Base-by-base conservation (phyloP, 2,113 vertebrate species). In the Stegastes partitus region DNA sequence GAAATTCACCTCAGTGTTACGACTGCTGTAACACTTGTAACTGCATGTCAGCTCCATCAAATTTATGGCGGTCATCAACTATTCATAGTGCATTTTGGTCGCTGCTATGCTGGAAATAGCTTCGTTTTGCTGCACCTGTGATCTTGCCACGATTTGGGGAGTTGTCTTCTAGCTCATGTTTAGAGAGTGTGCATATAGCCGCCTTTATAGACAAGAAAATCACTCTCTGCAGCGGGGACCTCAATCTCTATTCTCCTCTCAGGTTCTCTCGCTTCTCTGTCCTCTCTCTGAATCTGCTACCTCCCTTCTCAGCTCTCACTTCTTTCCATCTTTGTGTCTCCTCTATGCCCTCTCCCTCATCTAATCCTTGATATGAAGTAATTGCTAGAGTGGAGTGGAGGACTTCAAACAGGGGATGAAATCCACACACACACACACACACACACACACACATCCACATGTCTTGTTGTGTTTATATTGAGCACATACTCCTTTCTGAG, bases 321-420 rank as follows among this genome's bases (percentile, higher is more conserved):
- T 49, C 61, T 81, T 65, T 80, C 82, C 84, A 63, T 80, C 82
- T 68, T 64, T 83, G 76, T 83, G 71, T 77, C 82, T 82, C 67
- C 67, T 84, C 58, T 70, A 73, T 87, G 85, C 85, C 76, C 82
- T 91, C 74, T 90, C 79, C 72, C 56, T 82, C 87, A 91, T 92
- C 81, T 94, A 94, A 93, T 94, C 92, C 93, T 89, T 93, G 87
- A 94, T 92, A 93, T 89, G 93, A 94, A 92, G 89, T 93, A 94
- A 93, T 92, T 94, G 92, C 88, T 87, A 83, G 80, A 90, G 80
- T 86, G 80, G 82, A 93, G 92, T 77, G 78, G 77, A 87, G 86
- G 88, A 92, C 93, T 93, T 94, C 93, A 93, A 94, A 94, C 83
- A 91, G 90, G 67, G 85, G 72, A 77, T 87, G 78, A 86, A 90